Evolutionary conservation across 1,140 invertebrate genomes (phyloP).

Genomic region (Drosophila trapezifrons): DNA sequence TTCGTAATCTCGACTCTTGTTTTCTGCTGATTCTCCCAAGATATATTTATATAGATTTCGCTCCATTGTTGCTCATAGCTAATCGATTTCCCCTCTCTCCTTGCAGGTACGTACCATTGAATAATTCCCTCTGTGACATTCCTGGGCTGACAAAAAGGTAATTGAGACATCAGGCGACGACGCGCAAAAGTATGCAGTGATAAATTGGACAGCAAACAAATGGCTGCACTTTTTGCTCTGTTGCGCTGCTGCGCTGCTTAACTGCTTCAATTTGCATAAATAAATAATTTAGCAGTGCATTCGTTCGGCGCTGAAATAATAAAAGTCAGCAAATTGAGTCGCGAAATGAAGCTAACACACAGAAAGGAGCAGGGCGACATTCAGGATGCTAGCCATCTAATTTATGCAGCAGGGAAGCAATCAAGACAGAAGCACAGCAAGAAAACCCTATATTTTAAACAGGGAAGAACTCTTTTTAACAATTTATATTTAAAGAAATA

Average conservation of each 20-base stretch:
- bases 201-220: slow-evolving; percentile 70
- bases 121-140: slow-evolving; percentile 23
- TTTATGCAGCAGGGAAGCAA: slow-evolving; percentile 63
- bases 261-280: slow-evolving; percentile 81
- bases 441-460: slow-evolving; percentile 6
- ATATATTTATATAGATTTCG: slow-evolving; percentile 31
- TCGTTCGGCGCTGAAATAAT: slow-evolving; percentile 60
- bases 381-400: slow-evolving; percentile 38
- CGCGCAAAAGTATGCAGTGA: slow-evolving; percentile 71
- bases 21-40: slow-evolving; percentile 59
- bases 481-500: not conserved
- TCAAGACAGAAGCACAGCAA: slow-evolving; percentile 9
- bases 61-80: slow-evolving; percentile 29
- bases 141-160: slow-evolving; percentile 23
- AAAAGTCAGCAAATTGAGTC: slow-evolving; percentile 78
- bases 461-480: not conserved
- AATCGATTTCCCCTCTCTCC: slow-evolving; percentile 18
- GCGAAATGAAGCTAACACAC: slow-evolving; percentile 53
- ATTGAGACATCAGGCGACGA: slow-evolving; percentile 66
- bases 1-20: slow-evolving; percentile 64
- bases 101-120: slow-evolving; percentile 57
- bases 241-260: slow-evolving; percentile 43
- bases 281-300: slow-evolving; percentile 75
- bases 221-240: slow-evolving; percentile 57
- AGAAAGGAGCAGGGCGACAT: slow-evolving; percentile 1